Base-by-base conservation (phyloP, 2,797 vertebrate genomes). In the Ctenosaura bakeri region DNA sequence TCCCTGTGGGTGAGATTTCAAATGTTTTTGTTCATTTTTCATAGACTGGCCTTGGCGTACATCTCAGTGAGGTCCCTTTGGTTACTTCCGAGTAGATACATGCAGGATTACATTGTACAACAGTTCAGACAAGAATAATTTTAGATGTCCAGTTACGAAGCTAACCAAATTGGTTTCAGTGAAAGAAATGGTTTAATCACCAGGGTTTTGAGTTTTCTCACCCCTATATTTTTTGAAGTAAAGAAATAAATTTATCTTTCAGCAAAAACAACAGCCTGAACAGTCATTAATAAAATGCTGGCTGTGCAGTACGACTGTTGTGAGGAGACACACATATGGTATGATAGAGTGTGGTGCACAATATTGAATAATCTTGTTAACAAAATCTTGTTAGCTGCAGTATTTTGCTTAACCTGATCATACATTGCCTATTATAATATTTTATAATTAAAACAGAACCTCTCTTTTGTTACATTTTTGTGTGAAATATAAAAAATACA, bases 281-380 rank as follows among this genome's bases (percentile, higher is more conserved):
- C 10, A 35, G 16, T 52, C 80, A 13, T 87, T 87, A 85, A 89
- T 0, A 91, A 91, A 73, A 10, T 0, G 1, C 0, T 76, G 26
- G 52, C 3, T n/a, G 1, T 26, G 6, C 83, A 83, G 12, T 20
- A 1, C 90, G 56, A 46, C 13, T 38, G 10, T 90, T 96, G 83
- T 26, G 87, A 69, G 84, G 86, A 92, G 82, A 92, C 86, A 88
- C 85, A 90, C 84, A 78, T 85, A 90, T 90, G 84, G 76, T 92
- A 74, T 89, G 56, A 22, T 77, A 26, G 56, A n/a, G 32, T 88
- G 6, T 74, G 13, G 46, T 89, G 86, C 91, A 90, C 4, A 12
- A 85, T 92, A 87, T 12, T 38, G 13, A 77, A 89, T 66, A 84
- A n/a, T n/a, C n/a, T n/a, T n/a, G n/a, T n/a, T n/a, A 84, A 81